Evolutionary conservation across 2,888 invertebrate species (phyloP).

Genomic region (Brenthis hecate): DNA sequence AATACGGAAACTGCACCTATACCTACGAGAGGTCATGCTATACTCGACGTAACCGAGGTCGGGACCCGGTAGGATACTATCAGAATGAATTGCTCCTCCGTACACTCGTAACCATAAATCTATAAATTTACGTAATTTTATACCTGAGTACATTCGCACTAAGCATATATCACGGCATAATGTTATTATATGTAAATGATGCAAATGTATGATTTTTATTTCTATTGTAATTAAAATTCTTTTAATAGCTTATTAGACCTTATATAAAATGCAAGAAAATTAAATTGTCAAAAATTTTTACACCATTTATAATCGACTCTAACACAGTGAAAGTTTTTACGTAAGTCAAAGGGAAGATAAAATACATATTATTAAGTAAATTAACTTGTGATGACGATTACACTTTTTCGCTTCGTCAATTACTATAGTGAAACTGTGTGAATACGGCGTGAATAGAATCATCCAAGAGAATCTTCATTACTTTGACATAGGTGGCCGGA

Average conservation of each 20-base stretch:
- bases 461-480: constrained; percentile 41
- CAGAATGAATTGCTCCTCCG: constrained; percentile 26
- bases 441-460: constrained; percentile 52
- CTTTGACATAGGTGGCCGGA: constrained; percentile 37
- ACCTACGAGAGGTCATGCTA: constrained; percentile 30
- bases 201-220: too few species aligned
- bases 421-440: constrained; percentile 55
- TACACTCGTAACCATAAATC: constrained; percentile 22
- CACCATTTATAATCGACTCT: background rate
- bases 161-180: too few species aligned
- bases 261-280: background rate
- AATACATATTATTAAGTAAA: constrained; percentile 31
- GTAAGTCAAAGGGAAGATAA: constrained; percentile 24
- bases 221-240: too few species aligned
- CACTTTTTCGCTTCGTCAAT: constrained; percentile 40
- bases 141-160: background rate
- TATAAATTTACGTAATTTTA: constrained; percentile 3
- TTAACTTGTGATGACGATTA: constrained; percentile 36
- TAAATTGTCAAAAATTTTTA: constrained; percentile 3
- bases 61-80: constrained; percentile 30
- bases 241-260: background rate
- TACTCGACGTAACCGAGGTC: constrained; percentile 29
- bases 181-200: too few species aligned
- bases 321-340: constrained; percentile 17
- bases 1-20: constrained; percentile 33